Evolutionary conservation across 2,797 vertebrate genomes (phyloP).

Genomic region (Cryptoprocta ferox): DNA sequence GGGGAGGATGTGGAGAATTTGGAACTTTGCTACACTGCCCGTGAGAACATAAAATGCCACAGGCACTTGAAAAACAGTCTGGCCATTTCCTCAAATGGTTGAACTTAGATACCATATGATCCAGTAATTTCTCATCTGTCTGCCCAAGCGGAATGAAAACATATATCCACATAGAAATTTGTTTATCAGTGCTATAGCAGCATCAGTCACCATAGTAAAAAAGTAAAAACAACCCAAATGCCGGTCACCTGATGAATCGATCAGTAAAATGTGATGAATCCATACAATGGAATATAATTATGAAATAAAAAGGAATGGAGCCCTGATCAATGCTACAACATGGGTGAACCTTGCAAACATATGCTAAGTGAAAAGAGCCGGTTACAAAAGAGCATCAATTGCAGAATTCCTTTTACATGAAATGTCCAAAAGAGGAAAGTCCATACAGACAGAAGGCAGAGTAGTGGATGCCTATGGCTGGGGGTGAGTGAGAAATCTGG

Average conservation of each 20-base stretch:
- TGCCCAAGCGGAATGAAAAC: constrained; percentile 7
- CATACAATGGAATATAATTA: neutral
- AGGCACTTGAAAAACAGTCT: neutral
- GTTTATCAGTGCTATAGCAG: neutral
- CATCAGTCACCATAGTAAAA: neutral
- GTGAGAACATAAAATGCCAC: neutral
- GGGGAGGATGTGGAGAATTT: neutral
- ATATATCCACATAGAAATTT: neutral
- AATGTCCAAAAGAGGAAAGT: neutral
- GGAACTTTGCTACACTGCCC: neutral
- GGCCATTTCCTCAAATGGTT: neutral
- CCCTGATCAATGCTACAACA: neutral
- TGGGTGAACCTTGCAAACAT: neutral
- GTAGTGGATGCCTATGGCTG: neutral
- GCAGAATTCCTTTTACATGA: neutral
- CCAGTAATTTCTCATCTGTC: neutral
- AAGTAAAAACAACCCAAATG: neutral
- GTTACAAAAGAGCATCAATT: neutral
- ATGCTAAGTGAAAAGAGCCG: neutral
- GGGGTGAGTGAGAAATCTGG: neutral
- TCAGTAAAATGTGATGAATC: neutral
- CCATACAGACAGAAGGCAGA: neutral
- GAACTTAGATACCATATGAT: neutral
- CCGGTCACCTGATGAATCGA: neutral
- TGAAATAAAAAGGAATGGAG: neutral